A percentile compares a stretch with the other conserved stretches of the same genome.
Conservation (phyloP, 2,113 vertebrate species). For the Prinia subflava region DNA sequence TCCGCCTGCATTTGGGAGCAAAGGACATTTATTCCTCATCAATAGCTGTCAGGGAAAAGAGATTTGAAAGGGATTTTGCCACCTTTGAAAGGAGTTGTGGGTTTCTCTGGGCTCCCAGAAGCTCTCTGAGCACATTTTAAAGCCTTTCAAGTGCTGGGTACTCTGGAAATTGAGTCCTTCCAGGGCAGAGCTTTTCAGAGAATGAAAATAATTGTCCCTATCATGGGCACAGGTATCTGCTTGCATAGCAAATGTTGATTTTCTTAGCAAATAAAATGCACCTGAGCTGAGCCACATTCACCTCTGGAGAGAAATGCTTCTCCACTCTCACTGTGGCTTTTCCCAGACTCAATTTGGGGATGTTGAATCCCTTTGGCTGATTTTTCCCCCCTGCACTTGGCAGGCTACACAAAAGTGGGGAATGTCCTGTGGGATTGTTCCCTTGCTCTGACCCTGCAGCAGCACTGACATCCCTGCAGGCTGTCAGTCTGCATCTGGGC, state of each 20-base stretch:
- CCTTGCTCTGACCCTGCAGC: background rate
- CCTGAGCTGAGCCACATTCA: accelerated
- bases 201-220: background rate
- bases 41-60: background rate
- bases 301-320: accelerated
- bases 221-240: background rate
- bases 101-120: background rate
- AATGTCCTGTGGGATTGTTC: background rate
- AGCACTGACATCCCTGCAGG: background rate
- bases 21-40: background rate
- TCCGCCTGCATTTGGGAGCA: background rate
- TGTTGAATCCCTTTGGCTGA: background rate
- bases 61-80: background rate
- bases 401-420: background rate
- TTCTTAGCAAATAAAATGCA: background rate
- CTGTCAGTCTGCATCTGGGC: background rate
- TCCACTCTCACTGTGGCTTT: background rate
- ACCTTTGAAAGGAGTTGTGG: background rate
- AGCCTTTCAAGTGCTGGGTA: accelerated
- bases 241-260: background rate
- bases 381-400: background rate
- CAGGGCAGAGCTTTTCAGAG: background rate
- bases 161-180: background rate
- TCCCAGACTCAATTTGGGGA: background rate
- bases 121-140: background rate